Percentiles rank a stretch among this genome's conserved stretches.
Evolutionary conservation across 2,888 invertebrate species (phyloP).

Genomic region (Dioctria rufipes): DNA sequence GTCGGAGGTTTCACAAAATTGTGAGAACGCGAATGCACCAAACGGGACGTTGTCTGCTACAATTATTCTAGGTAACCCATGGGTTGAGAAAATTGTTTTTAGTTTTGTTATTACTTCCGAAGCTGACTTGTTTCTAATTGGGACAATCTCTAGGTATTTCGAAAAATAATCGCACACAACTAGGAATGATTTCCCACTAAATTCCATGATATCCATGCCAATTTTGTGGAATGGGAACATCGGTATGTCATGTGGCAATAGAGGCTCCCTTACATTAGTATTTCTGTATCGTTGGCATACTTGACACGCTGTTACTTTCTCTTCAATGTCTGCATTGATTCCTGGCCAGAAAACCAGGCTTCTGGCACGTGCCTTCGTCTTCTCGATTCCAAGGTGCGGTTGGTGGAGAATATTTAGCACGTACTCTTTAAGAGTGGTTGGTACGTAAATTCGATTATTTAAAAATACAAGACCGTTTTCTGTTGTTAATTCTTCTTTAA

Average conservation of each 20-base stretch:
- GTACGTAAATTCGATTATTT: slow-evolving; percentile 60
- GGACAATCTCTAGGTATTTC: slow-evolving; percentile 59
- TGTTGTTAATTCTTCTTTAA: slow-evolving; percentile 58
- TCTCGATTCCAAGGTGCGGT: not conserved
- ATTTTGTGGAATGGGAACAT: no score
- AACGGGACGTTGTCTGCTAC: slow-evolving; percentile 61
- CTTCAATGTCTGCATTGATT: no score
- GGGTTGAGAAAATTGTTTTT: slow-evolving; percentile 58
- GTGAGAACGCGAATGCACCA: slow-evolving; percentile 58
- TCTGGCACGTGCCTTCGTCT: no score
- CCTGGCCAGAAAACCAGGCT: no score
- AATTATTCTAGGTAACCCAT: slow-evolving; percentile 60
- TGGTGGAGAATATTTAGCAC: slow-evolving; percentile 60
- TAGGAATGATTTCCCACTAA: no score
- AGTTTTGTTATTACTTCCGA: slow-evolving; percentile 55
- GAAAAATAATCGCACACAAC: slow-evolving; percentile 58
- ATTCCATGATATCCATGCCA: no score
- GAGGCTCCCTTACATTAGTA: no score
- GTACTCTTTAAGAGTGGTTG: slow-evolving; percentile 55
- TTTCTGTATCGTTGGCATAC: no score
- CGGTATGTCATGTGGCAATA: no score
- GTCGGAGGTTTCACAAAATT: slow-evolving; percentile 60
- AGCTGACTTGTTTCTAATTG: slow-evolving; percentile 51
- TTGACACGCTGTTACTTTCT: no score
- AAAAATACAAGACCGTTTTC: slow-evolving; percentile 60